Evolutionary conservation across 2,797 vertebrate genomes (phyloP).

Genomic region (Hapalemur alaotrensis): DNA sequence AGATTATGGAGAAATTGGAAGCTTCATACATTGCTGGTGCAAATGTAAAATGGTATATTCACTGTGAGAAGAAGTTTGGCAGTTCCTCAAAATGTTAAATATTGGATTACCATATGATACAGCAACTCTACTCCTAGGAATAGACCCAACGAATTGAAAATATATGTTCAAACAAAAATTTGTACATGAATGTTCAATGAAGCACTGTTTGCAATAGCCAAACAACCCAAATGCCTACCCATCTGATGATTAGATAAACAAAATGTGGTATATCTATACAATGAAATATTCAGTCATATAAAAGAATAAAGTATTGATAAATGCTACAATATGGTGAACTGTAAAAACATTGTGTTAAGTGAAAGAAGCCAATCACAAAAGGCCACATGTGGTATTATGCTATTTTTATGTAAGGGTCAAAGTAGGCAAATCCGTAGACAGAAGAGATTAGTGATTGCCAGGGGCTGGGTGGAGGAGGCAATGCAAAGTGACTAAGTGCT

Average conservation of each 20-base stretch:
- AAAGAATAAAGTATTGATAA: not conserved
- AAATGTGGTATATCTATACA: not conserved
- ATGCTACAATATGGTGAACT: not conserved
- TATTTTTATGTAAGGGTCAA: not conserved
- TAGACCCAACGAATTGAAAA: not conserved
- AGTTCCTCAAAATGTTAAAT: not conserved
- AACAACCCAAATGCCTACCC: not conserved
- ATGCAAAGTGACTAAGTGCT: not conserved
- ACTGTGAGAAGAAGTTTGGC: not conserved
- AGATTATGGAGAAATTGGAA: not conserved
- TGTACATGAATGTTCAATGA: not conserved
- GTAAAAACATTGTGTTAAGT: not conserved
- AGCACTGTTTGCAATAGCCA: not conserved
- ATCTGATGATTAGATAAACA: not conserved
- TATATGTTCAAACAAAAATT: not conserved
- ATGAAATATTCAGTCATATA: not conserved
- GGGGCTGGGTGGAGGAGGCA: not conserved
- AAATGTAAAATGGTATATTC: not conserved
- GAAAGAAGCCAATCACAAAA: not conserved
- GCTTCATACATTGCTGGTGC: not conserved
- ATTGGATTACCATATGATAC: not conserved
- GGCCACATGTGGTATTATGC: not conserved
- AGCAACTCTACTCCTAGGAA: not conserved
- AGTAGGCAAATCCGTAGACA: not conserved
- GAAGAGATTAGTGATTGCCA: not conserved